Evolutionary conservation across 2,888 invertebrate genomes (phyloP), one percentile per base, ranked within the genome.

Genomic region (Ephialtes manifestator): DNA sequence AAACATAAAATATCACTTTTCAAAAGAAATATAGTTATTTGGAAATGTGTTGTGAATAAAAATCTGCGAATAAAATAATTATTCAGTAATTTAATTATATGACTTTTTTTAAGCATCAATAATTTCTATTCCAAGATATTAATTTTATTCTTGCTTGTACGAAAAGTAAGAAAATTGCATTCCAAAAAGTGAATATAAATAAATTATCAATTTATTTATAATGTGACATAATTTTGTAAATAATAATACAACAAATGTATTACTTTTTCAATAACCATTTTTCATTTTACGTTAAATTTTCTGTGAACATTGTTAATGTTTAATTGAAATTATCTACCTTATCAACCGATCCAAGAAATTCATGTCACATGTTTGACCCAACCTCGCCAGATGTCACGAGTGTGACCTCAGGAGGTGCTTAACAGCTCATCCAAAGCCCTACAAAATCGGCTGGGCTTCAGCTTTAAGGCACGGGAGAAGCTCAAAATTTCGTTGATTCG

Each of bases 371-470:
- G 18, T 68, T 20, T 13, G 3, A 20, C 1, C 18, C 0, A 15
- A 8, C 20, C 13, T 35, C 72, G 68, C 68, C 46, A 84, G 84
- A 67, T 81, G 84, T 15, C 51, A 77, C 31, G 68, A 84, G 43
- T 0, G 46, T 77, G 72, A 48, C 8, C 35, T 72, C 63, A 20
- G 20, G 4, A 24, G n/a, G 31, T 13, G 43, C 35, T 15, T 20
- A 35, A 35, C 15, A 10, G 31, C 35, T 24, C 80, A 43, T 46
- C 63, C 8, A 55, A 72, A 31, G 51, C 10, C 43, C 71, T 71
- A 72, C 80, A 72, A 82, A 80, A 82, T 82, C 82, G 75, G 65
- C 76, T 18, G 82, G 71, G 79, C 58, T 65, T 51, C 15, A 1
- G 28, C 20, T 7, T 28, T 11, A 39, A 65, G 63, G 63, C 24